Evolutionary conservation across 1,140 invertebrate genomes (phyloP).

Genomic region (Globodera ellingtonae): DNA sequence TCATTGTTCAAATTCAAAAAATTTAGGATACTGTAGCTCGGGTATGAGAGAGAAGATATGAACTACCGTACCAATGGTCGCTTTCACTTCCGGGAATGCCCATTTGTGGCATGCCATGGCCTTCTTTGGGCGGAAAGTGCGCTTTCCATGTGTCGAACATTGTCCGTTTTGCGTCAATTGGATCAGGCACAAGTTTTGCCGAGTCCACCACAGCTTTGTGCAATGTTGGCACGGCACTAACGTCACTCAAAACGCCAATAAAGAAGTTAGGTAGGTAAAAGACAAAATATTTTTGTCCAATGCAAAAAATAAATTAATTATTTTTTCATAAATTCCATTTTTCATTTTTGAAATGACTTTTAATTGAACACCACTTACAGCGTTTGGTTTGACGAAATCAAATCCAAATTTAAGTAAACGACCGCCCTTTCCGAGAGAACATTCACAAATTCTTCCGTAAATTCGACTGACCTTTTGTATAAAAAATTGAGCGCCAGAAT

Average conservation of each 20-base stretch:
- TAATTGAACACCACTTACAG: conserved; percentile 37
- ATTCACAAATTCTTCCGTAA: conserved; percentile 57
- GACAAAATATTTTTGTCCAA: no score
- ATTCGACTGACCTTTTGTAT: conserved; percentile 65
- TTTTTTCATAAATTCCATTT: conserved; percentile 21
- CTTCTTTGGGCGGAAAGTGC: conserved; percentile 9
- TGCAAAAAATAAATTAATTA: no score
- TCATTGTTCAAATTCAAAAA: neutral
- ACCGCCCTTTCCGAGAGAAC: conserved; percentile 54
- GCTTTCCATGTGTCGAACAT: conserved; percentile 60
- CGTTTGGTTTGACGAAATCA: conserved; percentile 47
- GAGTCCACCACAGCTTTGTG: conserved; percentile 53
- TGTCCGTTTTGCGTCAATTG: conserved; percentile 53
- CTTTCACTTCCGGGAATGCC: conserved; percentile 65
- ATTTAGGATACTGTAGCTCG: neutral
- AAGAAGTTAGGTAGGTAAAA: no score
- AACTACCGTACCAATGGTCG: conserved; percentile 46
- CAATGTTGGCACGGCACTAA: conserved; percentile 49
- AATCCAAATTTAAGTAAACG: conserved; percentile 61
- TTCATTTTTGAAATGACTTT: neutral
- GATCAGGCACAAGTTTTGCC: conserved; percentile 56
- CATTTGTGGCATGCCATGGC: conserved; percentile 43
- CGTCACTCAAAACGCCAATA: neutral
- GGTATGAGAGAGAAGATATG: neutral
- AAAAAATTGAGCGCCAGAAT: neutral